Percentiles rank a stretch among this genome's conserved stretches.
phyloP scores from a whole-genome alignment of 2,888 invertebrate species.

The Myopa testacea region DNA sequence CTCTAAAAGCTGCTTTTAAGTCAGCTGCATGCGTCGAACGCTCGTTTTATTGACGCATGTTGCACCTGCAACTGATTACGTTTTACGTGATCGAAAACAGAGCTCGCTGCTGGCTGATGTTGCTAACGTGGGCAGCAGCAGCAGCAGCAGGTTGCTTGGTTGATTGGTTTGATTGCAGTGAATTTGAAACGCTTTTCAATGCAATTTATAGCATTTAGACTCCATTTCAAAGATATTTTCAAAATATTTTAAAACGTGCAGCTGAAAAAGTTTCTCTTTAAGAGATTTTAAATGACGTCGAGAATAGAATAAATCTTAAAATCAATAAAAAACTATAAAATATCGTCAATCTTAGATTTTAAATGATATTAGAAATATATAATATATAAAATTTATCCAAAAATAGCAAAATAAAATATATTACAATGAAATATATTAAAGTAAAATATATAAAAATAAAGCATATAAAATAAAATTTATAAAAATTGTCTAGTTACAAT shows the following conservation, averaged over 20 bases:
- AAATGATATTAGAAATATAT: no score
- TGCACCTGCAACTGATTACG: conserved; percentile 16
- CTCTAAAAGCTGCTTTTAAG: not conserved
- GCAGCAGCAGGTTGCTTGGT: not conserved
- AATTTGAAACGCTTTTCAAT: not conserved
- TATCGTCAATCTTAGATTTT: no score
- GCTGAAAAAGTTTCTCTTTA: no score
- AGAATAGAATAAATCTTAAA: no score
- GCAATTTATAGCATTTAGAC: not conserved
- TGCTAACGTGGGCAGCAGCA: not conserved
- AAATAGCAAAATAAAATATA: no score
- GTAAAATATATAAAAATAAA: not conserved
- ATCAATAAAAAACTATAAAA: no score
- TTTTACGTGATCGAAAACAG: not conserved
- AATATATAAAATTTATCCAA: no score
- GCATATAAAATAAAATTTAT: not conserved
- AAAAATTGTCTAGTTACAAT: not conserved
- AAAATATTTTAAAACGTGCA: no score
- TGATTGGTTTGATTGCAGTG: conserved; percentile 8
- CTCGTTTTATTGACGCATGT: conserved; percentile 4
- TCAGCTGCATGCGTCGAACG: conserved; percentile 8
- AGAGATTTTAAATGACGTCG: no score
- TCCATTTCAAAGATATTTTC: no score
- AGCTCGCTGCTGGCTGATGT: not conserved
- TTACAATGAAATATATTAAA: no score